Percentiles rank a stretch among this genome's conserved stretches.
Conservation (phyloP, 2,888 invertebrate species). For the Drosophila peninsularis region DNA sequence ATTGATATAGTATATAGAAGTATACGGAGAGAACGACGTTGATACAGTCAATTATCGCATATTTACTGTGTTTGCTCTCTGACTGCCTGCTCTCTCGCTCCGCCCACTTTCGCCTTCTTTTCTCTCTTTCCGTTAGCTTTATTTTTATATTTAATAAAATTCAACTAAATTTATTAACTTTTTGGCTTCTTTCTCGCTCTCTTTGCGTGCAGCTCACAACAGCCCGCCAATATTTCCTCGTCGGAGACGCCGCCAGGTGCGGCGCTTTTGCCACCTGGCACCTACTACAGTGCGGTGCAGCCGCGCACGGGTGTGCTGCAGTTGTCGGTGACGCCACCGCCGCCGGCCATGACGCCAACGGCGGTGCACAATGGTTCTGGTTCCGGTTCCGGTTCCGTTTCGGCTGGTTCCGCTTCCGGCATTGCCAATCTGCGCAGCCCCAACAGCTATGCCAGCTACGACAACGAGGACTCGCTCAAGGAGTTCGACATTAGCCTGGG, state of each 20-base stretch:
- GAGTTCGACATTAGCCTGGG: slow-evolving; percentile 80
- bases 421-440: slow-evolving; percentile 79
- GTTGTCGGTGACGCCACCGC: slow-evolving; percentile 63
- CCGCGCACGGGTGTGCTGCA: slow-evolving; percentile 56
- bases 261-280: slow-evolving; percentile 48
- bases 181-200: no score
- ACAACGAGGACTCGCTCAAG: slow-evolving; percentile 85
- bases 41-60: no score
- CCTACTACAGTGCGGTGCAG: slow-evolving; percentile 46
- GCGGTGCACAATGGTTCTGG: slow-evolving; percentile 51
- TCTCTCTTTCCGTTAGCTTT: no score
- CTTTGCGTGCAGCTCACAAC: slow-evolving; percentile 37
- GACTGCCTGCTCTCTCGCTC: no score
- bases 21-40: no score
- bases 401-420: slow-evolving; percentile 56
- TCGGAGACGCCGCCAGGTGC: slow-evolving; percentile 66
- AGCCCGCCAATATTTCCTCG: slow-evolving; percentile 66
- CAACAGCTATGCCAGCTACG: slow-evolving; percentile 84
- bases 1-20: not conserved
- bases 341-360: slow-evolving; percentile 56
- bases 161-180: no score
- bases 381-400: slow-evolving; percentile 22
- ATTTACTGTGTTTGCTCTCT: no score
- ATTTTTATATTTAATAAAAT: no score
- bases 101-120: no score